Evolutionary conservation across 2,797 vertebrate species (phyloP).

Genomic region (Pteropus rufus): DNA sequence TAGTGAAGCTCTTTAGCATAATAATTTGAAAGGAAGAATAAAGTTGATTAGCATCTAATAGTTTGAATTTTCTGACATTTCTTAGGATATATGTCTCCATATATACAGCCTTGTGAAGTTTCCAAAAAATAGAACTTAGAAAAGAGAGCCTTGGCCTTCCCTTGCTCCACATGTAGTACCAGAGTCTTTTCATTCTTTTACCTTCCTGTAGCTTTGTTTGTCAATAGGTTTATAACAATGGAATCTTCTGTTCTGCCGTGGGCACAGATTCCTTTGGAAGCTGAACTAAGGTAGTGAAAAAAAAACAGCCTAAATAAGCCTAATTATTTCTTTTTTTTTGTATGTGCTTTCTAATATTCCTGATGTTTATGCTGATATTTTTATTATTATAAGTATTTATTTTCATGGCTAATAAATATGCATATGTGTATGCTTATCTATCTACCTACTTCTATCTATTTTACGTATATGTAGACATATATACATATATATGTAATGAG

Average conservation of each 20-base stretch:
- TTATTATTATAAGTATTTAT: conserved; percentile 1
- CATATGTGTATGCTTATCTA: not conserved
- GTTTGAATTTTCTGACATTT: conserved; percentile 36
- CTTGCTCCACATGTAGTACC: not conserved
- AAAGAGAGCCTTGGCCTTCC: not conserved
- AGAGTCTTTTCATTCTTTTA: not conserved
- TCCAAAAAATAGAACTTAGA: not conserved
- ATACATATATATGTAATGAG: not conserved
- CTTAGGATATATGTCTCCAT: not conserved
- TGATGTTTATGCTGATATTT: conserved; percentile 8
- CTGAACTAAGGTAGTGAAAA: not conserved
- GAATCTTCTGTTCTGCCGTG: not conserved
- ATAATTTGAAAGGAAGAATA: not conserved
- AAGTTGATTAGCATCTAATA: conserved; percentile 14
- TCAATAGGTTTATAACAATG: not conserved
- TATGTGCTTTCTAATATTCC: not conserved
- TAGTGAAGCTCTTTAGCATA: conserved; percentile 1
- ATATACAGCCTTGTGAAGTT: not conserved
- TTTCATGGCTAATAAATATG: not conserved
- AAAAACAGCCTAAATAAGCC: not conserved
- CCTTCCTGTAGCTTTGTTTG: not conserved
- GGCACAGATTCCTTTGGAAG: not conserved
- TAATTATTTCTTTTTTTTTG: conserved; percentile 10
- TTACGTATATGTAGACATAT: not conserved
- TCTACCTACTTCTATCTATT: not conserved